These are phyloP conservation scores for Lasioglossum pauxillum DNA, from an alignment of 2,888 invertebrate species.

Conservation along the genomic window DNA sequence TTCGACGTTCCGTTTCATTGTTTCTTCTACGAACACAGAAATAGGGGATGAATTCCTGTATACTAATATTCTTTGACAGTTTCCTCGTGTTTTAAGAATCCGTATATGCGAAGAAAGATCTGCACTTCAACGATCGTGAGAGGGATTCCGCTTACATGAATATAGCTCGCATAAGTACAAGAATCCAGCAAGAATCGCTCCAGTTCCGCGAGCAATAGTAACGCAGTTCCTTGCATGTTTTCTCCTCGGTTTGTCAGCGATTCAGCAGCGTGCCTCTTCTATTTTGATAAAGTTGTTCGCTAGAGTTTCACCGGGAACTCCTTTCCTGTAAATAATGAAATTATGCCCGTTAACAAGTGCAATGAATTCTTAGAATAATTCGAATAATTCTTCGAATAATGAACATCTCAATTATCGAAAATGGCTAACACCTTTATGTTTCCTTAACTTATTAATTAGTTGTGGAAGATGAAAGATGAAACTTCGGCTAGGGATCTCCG, in stretches of 20 bases:
- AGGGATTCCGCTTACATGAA: background rate
- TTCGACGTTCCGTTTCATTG: background rate
- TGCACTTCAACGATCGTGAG: no score
- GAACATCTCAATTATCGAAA: background rate
- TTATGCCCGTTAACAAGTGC: background rate
- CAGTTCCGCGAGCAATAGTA: no score
- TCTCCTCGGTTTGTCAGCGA: no score
- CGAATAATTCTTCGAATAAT: no score
- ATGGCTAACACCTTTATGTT: background rate
- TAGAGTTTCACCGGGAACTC: no score
- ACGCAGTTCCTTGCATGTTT: no score
- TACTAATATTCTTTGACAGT: background rate
- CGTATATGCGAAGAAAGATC: background rate
- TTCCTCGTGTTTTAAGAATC: background rate
- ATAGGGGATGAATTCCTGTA: background rate
- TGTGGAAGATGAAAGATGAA: background rate
- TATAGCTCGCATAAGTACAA: background rate
- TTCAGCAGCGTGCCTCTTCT: no score
- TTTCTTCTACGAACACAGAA: background rate
- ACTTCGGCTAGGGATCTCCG: background rate
- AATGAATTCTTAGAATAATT: no score
- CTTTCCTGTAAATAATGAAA: background rate
- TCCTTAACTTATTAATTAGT: background rate
- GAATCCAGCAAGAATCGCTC: no score
- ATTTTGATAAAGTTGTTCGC: no score